A percentile compares a stretch with the other conserved stretches of the same genome.
Conservation (phyloP, 2,797 vertebrate species). For the Acipenser oxyrinchus region DNA sequence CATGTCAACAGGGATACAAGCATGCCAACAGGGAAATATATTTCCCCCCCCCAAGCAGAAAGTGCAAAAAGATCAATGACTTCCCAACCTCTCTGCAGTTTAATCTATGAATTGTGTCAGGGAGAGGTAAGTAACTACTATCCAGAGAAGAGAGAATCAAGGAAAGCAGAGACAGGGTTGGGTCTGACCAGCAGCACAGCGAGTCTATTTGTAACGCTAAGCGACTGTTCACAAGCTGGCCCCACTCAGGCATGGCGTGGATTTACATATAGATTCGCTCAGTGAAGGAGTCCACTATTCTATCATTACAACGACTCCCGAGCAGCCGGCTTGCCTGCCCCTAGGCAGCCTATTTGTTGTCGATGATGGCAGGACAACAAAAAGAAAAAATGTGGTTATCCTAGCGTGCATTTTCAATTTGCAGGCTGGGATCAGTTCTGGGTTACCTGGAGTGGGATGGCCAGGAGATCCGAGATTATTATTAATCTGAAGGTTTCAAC, state of each 20-base stretch:
- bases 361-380: slow-evolving; percentile 1
- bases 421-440: neutral
- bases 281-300: neutral
- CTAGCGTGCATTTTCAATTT: slow-evolving; percentile 1
- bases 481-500: neutral
- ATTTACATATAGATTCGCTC: neutral
- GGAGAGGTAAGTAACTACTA: too few species aligned
- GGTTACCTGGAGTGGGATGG: neutral
- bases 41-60: too few species aligned
- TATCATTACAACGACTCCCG: neutral
- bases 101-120: too few species aligned
- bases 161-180: too few species aligned
- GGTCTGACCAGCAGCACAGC: too few species aligned
- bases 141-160: too few species aligned
- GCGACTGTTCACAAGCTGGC: neutral
- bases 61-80: too few species aligned
- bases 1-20: too few species aligned
- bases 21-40: too few species aligned
- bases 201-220: neutral
- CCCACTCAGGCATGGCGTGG: neutral
- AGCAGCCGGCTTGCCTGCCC: neutral
- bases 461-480: neutral
- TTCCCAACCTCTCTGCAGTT: too few species aligned
- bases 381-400: neutral
- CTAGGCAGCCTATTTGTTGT: neutral